Evolutionary conservation across 2,113 vertebrate genomes (phyloP), one percentile per base, ranked within the genome.

Genomic region (Cyprinus carpio): DNA sequence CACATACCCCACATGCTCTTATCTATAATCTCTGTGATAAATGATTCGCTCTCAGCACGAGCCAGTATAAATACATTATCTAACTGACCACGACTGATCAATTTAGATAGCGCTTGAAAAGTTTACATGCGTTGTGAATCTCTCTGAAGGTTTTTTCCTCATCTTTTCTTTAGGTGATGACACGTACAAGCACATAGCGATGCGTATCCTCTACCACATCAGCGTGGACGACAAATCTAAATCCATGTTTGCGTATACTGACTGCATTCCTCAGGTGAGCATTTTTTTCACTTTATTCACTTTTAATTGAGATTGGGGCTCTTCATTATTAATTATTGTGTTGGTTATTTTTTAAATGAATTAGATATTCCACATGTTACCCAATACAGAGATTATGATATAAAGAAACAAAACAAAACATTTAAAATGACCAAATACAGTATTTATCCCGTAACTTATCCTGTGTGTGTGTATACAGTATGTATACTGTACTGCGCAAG

Each of bases 201-300:
- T 97, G 95, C 96, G 96, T 89, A 95, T 99, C 90, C 96, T 99
- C 86, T 98, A 98, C 92, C 97, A 98, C 92, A 97, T 99, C 93
- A 98, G 95, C 91, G 96, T 97, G 94, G 97, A 96, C 80, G 97
- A 98, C 90, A 95, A 95, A 85, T 97, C 96, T 91, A 97, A 97
- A 89, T 96, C 97, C 29, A 95, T 97, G 96, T 99, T 98, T 91
- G 96, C 97, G 0, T 95, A 96, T 88, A 98, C 97, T 1, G 96
- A 96, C 91, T 97, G 97, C 88, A 97, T 98, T 90, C 97, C 97
- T 16, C 97, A 98, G 96, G 97, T 99, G 93, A 83, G 71, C 2
- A 4, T 16, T 49, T 37, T 83, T 13, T 7, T 49, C 23, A 51
- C 29, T 58, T 75, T 12, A 2, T 62, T 43, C 31, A 27, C 56